Percentiles rank a stretch among this genome's conserved stretches.
Evolutionary conservation across 2,888 invertebrate genomes (phyloP).

Genomic region (Itoplectis maculator): DNA sequence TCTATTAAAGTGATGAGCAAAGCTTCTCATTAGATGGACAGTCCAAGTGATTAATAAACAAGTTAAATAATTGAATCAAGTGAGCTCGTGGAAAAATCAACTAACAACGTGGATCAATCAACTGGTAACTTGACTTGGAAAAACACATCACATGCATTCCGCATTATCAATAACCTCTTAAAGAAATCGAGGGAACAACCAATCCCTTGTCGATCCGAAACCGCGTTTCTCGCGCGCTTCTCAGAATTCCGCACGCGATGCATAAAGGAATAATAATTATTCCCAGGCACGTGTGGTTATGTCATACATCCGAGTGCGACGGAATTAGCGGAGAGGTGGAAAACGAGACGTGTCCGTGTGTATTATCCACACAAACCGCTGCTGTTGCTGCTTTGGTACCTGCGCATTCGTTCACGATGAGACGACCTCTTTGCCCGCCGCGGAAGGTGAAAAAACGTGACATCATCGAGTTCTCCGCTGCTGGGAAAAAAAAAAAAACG

Average conservation of each 20-base stretch:
- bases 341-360: background rate
- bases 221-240: constrained; percentile 5
- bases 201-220: background rate
- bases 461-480: constrained; percentile 70
- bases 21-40: too few species aligned
- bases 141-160: too few species aligned
- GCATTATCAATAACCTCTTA: background rate
- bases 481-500: constrained; percentile 28
- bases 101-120: too few species aligned
- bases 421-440: constrained; percentile 63
- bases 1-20: too few species aligned
- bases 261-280: constrained; percentile 54
- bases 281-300: constrained; percentile 63
- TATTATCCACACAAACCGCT: background rate
- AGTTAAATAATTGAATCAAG: too few species aligned
- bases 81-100: too few species aligned
- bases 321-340: background rate
- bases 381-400: constrained; percentile 6
- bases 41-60: too few species aligned
- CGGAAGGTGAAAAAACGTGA: constrained; percentile 71
- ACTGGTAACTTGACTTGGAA: too few species aligned
- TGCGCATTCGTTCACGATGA: constrained; percentile 50
- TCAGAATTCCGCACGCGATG: constrained; percentile 25
- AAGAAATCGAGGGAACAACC: background rate
- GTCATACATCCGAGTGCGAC: constrained; percentile 39